Conservation (phyloP, 2,113 vertebrate genomes). For the Myanophis thanlyinensis region DNA sequence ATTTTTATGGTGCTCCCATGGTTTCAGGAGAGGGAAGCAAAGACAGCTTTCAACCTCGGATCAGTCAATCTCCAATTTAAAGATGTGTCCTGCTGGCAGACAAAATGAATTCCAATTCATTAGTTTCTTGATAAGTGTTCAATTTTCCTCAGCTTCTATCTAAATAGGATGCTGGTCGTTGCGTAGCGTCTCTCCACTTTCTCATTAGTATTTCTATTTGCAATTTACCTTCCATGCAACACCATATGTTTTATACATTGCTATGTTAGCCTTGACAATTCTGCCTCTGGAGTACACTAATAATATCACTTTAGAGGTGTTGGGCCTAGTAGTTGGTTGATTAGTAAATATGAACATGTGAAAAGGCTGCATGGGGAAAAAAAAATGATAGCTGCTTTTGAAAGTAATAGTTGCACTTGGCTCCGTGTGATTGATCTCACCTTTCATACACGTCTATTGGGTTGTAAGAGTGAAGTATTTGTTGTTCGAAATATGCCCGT, state of each 20-base stretch:
- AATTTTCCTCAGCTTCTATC: constrained; percentile 5
- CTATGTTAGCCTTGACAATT: constrained; percentile 15
- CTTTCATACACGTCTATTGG: background rate
- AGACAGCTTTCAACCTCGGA: background rate
- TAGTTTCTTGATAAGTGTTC: constrained; percentile 15
- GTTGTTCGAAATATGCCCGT: constrained; percentile 21
- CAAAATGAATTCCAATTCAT: constrained; percentile 15
- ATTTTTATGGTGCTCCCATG: background rate
- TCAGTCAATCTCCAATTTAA: constrained; percentile 23
- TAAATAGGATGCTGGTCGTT: background rate
- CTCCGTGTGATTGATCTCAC: constrained; percentile 10
- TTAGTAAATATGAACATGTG: background rate
- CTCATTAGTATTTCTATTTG: constrained; percentile 31
- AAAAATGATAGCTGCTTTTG: constrained; percentile 24
- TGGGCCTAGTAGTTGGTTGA: background rate
- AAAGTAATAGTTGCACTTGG: background rate
- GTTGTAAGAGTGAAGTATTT: background rate
- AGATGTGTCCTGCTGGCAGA: background rate
- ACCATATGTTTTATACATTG: constrained; percentile 25
- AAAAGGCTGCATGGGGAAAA: background rate
- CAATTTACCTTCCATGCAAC: constrained; percentile 9
- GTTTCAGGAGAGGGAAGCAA: background rate
- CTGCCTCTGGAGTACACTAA: background rate
- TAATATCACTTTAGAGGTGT: background rate
- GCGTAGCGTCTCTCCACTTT: background rate